Evolutionary conservation across 2,888 invertebrate species (phyloP), one percentile per base, ranked within the genome.

Genomic region (Hydroisotoma schaefferi): DNA sequence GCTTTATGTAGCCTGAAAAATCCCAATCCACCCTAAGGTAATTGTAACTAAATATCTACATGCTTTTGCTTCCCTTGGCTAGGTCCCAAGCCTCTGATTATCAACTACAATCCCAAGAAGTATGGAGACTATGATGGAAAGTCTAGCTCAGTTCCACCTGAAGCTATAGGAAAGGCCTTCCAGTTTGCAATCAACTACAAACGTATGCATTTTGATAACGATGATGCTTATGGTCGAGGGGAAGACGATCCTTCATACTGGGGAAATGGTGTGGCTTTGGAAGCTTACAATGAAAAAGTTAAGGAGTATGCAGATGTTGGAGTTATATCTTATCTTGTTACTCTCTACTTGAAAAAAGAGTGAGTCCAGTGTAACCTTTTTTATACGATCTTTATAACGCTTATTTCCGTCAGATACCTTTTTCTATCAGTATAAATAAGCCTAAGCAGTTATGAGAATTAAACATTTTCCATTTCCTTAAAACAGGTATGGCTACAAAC

Each of bases 181-280:
- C 44, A 48, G 10, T 68, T 68, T 47, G 70, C 70, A 15, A 5
- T 57, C 1, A 58, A 59, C 18, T 62, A 62, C 44, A 61, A 63
- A 26, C 56, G 64, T n/a, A 63, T 54, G 28, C 22, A 46, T 38
- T 72, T 61, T 47, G 57, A 55, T 15, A 55, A 61, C 23, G 70
- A 70, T 54, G 44, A 58, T 5, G 29, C 57, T 27, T 56, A 66
- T 25, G 68, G 69, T 8, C 59, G 66, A 12, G 67, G 64, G 3
- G 72, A 72, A 48, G 66, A 72, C 52, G 65, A 72, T 52, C 61
- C 59, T n/a, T 70, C 70, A 8, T 72, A 72, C 57, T 72, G 72
- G 72, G 70, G 70, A 6, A 72, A 72, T 59, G 70, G 69, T 20
- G 46, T 69, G 2, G 61, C 57, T 3, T 53, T 62, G 25, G 61